phyloP scores from a whole-genome alignment of 2,888 invertebrate species.

The Sipha maydis region DNA sequence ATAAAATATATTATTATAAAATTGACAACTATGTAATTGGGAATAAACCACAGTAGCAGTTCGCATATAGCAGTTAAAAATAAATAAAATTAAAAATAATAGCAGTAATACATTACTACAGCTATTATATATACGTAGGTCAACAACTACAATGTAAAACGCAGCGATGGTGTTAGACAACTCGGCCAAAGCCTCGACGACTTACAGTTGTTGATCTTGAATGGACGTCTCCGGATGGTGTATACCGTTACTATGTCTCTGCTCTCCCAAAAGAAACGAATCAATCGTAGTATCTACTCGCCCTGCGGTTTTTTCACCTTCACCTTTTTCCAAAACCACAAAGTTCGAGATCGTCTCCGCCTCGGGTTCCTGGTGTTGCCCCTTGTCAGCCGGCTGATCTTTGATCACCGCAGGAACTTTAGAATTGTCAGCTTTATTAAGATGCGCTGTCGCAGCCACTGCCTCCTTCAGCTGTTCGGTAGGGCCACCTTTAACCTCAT shows the following conservation, averaged over 20 bases:
- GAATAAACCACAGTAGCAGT: too few relatives aligned
- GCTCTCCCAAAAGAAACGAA: constrained; percentile 25
- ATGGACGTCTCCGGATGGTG: constrained; percentile 31
- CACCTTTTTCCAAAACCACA: constrained; percentile 37
- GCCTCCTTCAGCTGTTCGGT: background rate
- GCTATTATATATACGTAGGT: background rate
- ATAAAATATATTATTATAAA: constrained; percentile 48
- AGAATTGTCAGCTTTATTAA: background rate
- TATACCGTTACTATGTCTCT: background rate
- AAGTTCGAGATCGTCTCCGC: background rate
- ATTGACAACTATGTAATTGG: constrained; percentile 32
- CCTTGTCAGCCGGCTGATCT: background rate
- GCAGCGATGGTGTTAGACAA: background rate
- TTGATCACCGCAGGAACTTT: background rate
- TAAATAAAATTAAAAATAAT: too few relatives aligned
- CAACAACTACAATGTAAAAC: too few relatives aligned
- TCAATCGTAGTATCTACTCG: background rate
- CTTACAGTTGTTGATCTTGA: constrained; percentile 59
- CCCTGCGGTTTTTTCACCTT: background rate
- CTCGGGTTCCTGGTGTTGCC: background rate
- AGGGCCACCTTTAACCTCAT: background rate
- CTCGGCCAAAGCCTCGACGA: constrained; percentile 45
- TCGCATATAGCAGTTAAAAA: too few relatives aligned
- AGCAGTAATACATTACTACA: too few relatives aligned
- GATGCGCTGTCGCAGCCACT: background rate